phyloP scores from a whole-genome alignment of 1,140 invertebrate species.

The Stratiolaelaps scimitus region DNA sequence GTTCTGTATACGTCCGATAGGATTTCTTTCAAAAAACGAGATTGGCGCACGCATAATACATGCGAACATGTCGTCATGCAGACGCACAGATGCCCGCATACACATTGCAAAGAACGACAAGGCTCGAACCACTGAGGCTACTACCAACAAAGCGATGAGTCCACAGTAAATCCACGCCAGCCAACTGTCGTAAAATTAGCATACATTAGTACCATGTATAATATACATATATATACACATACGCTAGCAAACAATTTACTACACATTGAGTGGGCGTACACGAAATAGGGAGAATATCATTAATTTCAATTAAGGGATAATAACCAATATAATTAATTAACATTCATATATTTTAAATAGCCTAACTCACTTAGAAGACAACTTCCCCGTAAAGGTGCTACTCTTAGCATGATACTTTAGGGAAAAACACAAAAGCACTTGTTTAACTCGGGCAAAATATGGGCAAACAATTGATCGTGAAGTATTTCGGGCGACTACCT shows the following conservation, averaged over 20 bases:
- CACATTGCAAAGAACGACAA: conserved; percentile 62
- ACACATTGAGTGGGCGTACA: too few relatives aligned
- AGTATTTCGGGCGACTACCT: conserved; percentile 1
- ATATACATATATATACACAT: neutral
- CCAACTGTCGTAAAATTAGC: neutral
- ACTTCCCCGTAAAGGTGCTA: too few relatives aligned
- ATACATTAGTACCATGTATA: neutral
- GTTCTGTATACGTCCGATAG: conserved; percentile 45
- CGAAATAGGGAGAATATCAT: too few relatives aligned
- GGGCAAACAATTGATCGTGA: too few relatives aligned
- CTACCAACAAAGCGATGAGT: conserved; percentile 40
- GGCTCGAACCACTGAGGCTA: conserved; percentile 47
- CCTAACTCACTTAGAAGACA: too few relatives aligned
- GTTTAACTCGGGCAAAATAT: too few relatives aligned
- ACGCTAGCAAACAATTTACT: too few relatives aligned
- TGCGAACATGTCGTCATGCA: conserved; percentile 72
- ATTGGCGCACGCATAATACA: conserved; percentile 66
- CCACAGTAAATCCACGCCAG: conserved; percentile 39
- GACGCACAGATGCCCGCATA: conserved; percentile 58
- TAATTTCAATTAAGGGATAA: too few relatives aligned
- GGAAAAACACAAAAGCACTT: too few relatives aligned
- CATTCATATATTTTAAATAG: too few relatives aligned
- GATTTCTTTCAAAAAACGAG: conserved; percentile 76
- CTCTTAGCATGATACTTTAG: too few relatives aligned
- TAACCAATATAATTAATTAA: too few relatives aligned